Evolutionary conservation across 2,888 invertebrate species (phyloP).

Genomic region (Metopia argyrocephala): DNA sequence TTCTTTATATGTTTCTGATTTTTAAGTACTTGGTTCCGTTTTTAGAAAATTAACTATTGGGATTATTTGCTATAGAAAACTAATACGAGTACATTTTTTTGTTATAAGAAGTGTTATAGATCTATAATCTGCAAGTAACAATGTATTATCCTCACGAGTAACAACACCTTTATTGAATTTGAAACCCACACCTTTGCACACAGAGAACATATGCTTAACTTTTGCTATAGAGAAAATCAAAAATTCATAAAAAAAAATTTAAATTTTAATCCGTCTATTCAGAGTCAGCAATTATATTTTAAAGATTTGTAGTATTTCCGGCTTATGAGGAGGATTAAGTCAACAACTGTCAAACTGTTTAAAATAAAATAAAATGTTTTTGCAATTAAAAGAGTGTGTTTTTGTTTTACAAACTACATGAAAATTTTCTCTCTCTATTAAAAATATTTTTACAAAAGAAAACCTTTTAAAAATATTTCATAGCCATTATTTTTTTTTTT

Average conservation of each 20-base stretch:
- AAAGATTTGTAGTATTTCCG: conserved; percentile 39
- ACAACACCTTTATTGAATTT: conserved; percentile 12
- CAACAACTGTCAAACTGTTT: conserved; percentile 43
- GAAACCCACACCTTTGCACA: not conserved
- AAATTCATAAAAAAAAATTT: too few relatives aligned
- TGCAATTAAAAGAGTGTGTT: not conserved
- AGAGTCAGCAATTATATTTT: not conserved
- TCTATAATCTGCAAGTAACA: conserved; percentile 17
- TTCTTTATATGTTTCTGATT: too few relatives aligned
- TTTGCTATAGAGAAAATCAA: not conserved
- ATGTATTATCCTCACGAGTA: not conserved
- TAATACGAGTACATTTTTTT: not conserved
- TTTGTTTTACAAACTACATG: not conserved
- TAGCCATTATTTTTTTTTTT: not conserved
- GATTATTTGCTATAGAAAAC: not conserved
- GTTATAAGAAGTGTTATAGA: not conserved
- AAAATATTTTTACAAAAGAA: not conserved
- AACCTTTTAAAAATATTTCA: conserved; percentile 35
- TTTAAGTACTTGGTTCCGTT: too few relatives aligned
- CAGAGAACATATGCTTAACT: not conserved
- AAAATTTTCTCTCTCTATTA: too few relatives aligned
- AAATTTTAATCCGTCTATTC: not conserved
- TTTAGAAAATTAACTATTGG: not conserved
- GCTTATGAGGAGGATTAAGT: conserved; percentile 28
- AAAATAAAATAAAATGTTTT: too few relatives aligned